Conservation (phyloP, 1,140 invertebrate species). For the Hyphantria cunea region DNA sequence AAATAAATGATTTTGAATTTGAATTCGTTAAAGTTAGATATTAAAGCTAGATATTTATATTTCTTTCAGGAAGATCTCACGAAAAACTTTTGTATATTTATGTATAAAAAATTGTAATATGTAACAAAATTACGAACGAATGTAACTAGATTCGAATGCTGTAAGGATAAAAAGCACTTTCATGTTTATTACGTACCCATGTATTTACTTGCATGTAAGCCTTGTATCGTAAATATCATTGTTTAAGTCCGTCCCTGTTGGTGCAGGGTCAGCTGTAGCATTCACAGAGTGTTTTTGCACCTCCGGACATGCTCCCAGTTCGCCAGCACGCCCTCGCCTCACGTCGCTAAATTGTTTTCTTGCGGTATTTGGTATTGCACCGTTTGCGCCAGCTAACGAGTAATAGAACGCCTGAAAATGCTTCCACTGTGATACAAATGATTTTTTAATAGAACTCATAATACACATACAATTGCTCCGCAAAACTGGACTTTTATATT, state of each 20-base stretch:
- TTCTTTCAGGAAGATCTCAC: conserved; percentile 4
- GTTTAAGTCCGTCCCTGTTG: conserved; percentile 39
- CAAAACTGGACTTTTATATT: too few species aligned
- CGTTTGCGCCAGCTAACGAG: conserved; percentile 42
- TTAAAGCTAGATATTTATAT: too few species aligned
- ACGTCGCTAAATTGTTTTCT: conserved; percentile 64
- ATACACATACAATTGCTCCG: too few species aligned
- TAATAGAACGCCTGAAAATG: conserved; percentile 25
- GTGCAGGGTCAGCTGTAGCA: conserved; percentile 59
- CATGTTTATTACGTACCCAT: too few species aligned
- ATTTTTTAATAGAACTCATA: not conserved
- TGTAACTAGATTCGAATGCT: too few species aligned
- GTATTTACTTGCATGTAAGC: too few species aligned
- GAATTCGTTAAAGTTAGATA: too few species aligned
- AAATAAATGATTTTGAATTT: too few species aligned
- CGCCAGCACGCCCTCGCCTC: conserved; percentile 27
- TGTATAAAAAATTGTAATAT: too few species aligned
- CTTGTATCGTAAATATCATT: conserved; percentile 5
- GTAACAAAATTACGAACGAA: too few species aligned
- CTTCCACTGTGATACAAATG: not conserved
- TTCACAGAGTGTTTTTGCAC: conserved; percentile 65
- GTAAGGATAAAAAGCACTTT: too few species aligned
- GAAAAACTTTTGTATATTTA: too few species aligned
- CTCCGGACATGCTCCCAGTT: conserved; percentile 21
- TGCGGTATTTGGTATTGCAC: conserved; percentile 42